Evolutionary conservation across 2,888 invertebrate genomes (phyloP).

Genomic region (Drosophila acutilabella): DNA sequence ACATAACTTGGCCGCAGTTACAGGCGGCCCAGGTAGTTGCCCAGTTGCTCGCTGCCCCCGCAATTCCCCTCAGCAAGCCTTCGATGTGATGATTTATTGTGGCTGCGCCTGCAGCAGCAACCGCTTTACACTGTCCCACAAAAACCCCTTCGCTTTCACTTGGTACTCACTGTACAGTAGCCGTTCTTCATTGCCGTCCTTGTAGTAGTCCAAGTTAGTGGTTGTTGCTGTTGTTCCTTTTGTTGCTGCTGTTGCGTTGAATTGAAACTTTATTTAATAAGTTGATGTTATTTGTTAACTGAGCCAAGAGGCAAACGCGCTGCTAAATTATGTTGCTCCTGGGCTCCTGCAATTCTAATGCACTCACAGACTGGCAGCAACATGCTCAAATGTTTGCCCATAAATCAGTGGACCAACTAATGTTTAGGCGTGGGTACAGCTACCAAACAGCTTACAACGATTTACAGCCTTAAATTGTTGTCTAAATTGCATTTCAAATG

Average conservation of each 20-base stretch:
- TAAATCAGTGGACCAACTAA: constrained; percentile 45
- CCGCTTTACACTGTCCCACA: constrained; percentile 37
- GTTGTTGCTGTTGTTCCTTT: constrained; percentile 14
- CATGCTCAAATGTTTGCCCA: constrained; percentile 44
- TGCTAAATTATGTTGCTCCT: constrained; percentile 64
- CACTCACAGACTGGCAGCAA: constrained; percentile 43
- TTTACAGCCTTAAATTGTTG: constrained; percentile 44
- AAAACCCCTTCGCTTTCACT: constrained; percentile 13
- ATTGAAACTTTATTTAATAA: constrained; percentile 81
- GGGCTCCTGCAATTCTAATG: constrained; percentile 56
- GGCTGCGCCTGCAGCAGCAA: constrained; percentile 73
- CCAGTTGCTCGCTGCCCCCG: constrained; percentile 20
- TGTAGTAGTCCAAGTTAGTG: constrained; percentile 18
- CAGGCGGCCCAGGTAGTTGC: constrained; percentile 37
- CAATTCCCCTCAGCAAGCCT: constrained; percentile 29
- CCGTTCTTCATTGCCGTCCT: constrained; percentile 49
- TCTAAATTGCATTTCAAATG: constrained; percentile 10
- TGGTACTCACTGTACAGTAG: constrained; percentile 70
- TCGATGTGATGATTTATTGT: constrained; percentile 80
- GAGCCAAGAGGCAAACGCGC: constrained; percentile 62
- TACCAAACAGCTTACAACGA: constrained; percentile 32
- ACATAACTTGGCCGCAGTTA: constrained; percentile 79
- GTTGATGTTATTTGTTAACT: constrained; percentile 81
- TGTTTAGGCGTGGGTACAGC: constrained; percentile 51
- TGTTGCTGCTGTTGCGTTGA: constrained; percentile 43